Evolutionary conservation across 2,113 vertebrate genomes (phyloP), one percentile per base, ranked within the genome.

Genomic region (Hippoglossus stenolepis): DNA sequence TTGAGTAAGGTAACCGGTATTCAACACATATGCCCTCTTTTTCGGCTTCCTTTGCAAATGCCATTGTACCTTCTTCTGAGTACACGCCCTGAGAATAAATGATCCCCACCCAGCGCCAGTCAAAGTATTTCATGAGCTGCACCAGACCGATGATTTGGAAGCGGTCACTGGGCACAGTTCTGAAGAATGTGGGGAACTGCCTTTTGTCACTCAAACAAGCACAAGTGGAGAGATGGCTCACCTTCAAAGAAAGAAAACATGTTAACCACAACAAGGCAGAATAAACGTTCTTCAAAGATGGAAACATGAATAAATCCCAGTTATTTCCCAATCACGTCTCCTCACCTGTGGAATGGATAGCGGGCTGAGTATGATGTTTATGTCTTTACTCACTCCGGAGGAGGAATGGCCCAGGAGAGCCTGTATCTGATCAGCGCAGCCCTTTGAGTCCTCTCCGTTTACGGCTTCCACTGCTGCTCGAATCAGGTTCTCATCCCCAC

Each of bases 81-180:
- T 93, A 93, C 53, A 59, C 6, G 7, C 47, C 21, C 0, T 1
- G 0, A 23, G 79, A 35, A 38, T 81, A 64, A 79, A 93, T 79
- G 9, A 91, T 68, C n/a, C 92, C 92, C 15, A 93, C 82, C 90
- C 91, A 93, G 40, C 63, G 87, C 91, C 90, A 94, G 43, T 89
- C 78, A 72, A 88, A 91, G 60, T 85, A 57, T 58, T 90, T 87
- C 85, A 92, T 85, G 9, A 93, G 80, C 35, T 91, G 80, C 26
- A 92, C 75, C 26, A 92, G 70, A 7, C 69, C 87, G 1, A 59
- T 28, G 43, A 85, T 65, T 56, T 93, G 91, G 47, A 89, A 89
- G 20, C 51, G 61, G 68, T 94, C 89, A 78, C 87, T 93, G 59
- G 93, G 86, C 43, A 93, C 80, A 2, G 85, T 92, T 85, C 90